Evolutionary conservation across 2,113 vertebrate genomes (phyloP).

Genomic region (Ameiurus melas): DNA sequence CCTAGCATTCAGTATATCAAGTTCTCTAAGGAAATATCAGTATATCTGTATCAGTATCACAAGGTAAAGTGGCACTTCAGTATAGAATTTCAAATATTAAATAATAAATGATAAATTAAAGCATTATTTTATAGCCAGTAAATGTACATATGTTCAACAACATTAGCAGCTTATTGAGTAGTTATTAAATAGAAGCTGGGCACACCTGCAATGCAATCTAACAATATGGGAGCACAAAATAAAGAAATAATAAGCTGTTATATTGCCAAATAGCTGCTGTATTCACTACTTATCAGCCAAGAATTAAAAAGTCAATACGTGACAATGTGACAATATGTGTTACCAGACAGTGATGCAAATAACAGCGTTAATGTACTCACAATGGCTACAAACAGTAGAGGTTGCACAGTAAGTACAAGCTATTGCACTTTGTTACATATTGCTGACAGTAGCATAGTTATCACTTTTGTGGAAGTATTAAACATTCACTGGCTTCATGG

Average conservation of each 20-base stretch:
- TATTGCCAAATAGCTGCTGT: neutral
- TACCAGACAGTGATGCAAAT: neutral
- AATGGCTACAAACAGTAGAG: neutral
- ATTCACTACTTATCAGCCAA: neutral
- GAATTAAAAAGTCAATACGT: neutral
- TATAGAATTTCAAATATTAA: neutral
- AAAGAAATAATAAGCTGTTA: neutral
- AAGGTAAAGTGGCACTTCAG: neutral
- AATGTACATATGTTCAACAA: neutral
- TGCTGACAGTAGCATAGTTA: neutral
- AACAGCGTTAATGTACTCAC: neutral
- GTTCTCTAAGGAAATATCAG: neutral
- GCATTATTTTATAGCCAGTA: neutral
- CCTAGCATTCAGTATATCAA: neutral
- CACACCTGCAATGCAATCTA: neutral
- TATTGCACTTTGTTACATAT: constrained; percentile 11
- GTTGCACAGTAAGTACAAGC: neutral
- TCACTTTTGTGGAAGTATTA: neutral
- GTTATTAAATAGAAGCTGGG: neutral
- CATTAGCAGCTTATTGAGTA: neutral
- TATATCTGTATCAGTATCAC: neutral
- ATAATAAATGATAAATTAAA: neutral
- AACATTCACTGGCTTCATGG: neutral
- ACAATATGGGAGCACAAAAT: neutral
- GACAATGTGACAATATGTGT: neutral